phyloP scores from a whole-genome alignment of 2,888 invertebrate species.

The Drosophila mimica region DNA sequence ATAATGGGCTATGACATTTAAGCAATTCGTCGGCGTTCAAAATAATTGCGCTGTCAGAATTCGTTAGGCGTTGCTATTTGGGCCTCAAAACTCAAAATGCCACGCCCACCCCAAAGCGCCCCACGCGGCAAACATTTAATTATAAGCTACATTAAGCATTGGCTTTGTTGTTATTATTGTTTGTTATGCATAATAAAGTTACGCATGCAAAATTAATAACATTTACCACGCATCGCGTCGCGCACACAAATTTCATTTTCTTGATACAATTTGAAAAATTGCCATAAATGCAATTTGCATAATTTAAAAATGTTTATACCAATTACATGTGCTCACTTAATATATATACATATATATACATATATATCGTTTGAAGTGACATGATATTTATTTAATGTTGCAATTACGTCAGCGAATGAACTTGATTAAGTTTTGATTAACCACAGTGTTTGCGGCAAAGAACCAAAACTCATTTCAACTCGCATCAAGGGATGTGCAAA shows the following conservation, averaged over 20 bases:
- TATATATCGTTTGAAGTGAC: constrained; percentile 14
- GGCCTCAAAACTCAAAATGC: neutral
- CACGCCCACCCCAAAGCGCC: neutral
- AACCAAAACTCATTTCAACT: constrained; percentile 7
- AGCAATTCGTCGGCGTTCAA: constrained; percentile 58
- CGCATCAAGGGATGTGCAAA: neutral
- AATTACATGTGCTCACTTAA: constrained; percentile 18
- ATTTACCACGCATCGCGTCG: constrained; percentile 68
- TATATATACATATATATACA: neutral
- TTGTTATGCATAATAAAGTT: constrained; percentile 74
- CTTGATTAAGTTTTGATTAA: constrained; percentile 40
- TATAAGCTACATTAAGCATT: constrained; percentile 77
- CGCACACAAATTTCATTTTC: constrained; percentile 66
- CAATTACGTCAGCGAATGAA: constrained; percentile 30
- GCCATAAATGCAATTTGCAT: constrained; percentile 71
- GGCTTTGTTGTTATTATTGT: constrained; percentile 42
- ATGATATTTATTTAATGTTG: constrained; percentile 56
- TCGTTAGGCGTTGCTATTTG: constrained; percentile 62
- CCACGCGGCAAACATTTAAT: constrained; percentile 62
- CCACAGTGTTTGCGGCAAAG: neutral
- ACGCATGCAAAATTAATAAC: constrained; percentile 78
- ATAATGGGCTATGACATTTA: constrained; percentile 51
- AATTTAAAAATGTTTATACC: constrained; percentile 42
- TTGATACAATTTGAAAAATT: constrained; percentile 67
- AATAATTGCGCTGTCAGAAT: constrained; percentile 74